phyloP scores from a whole-genome alignment of 30 jellyfish, hydroid and myxozoan species.

The Cassiopea xamachana region DNA sequence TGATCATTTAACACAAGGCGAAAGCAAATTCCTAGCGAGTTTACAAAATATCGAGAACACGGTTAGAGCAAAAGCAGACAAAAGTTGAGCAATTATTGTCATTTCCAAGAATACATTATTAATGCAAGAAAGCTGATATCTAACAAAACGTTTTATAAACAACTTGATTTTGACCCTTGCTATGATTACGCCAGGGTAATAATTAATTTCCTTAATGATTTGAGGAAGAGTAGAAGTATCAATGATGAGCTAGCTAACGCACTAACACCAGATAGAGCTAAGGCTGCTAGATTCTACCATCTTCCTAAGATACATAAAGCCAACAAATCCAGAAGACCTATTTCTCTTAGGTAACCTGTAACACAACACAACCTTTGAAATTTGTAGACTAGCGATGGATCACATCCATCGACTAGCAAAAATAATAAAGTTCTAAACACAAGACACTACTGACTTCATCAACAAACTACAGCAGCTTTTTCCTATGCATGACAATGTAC shows the following conservation, averaged over 20 bases:
- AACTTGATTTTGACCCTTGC: constrained; percentile 8
- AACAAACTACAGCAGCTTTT: background rate
- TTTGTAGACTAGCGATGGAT: background rate
- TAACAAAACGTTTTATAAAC: background rate
- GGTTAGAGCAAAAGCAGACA: constrained; percentile 19
- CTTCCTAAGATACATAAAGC: constrained; percentile 12
- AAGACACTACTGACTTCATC: constrained; percentile 7
- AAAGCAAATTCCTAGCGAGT: background rate
- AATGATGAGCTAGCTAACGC: constrained; percentile 1
- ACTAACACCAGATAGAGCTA: constrained; percentile 2
- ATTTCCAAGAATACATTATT: background rate
- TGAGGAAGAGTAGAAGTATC: background rate
- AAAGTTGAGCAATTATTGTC: constrained; percentile 9
- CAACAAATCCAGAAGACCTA: constrained; percentile 13
- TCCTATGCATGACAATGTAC: background rate
- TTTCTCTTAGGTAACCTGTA: constrained; percentile 1
- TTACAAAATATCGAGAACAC: constrained; percentile 4
- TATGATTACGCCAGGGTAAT: background rate
- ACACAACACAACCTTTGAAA: constrained; percentile 12
- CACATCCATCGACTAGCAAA: constrained; percentile 19
- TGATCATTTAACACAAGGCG: constrained; percentile 12
- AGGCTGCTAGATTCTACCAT: constrained; percentile 8
- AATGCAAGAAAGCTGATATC: constrained; percentile 6
- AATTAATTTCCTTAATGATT: background rate
- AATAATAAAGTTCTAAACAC: background rate